phyloP scores from a whole-genome alignment of 2,113 vertebrate genomes.

The Ciconia boyciana region DNA sequence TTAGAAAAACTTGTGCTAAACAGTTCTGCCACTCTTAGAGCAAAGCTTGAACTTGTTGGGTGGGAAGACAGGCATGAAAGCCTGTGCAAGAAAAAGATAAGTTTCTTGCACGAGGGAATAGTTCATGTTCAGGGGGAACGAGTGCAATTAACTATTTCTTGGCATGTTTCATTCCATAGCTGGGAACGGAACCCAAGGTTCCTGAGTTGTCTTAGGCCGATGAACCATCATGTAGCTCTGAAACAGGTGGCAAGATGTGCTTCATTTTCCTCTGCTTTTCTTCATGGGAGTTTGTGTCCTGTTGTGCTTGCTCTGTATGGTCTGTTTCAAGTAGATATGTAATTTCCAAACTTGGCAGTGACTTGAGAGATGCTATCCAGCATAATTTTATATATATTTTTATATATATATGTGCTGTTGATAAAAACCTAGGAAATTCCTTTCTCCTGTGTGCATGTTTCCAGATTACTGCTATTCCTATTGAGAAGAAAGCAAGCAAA shows the following conservation, averaged over 20 bases:
- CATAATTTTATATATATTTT: not conserved
- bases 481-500: not conserved
- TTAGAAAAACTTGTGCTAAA: not conserved
- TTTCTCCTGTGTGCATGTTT: not conserved
- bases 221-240: not conserved
- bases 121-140: not conserved
- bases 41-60: not conserved
- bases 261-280: not conserved
- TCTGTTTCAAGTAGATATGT: not conserved
- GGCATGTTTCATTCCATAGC: not conserved
- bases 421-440: not conserved
- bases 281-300: not conserved
- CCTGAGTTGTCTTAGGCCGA: not conserved
- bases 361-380: not conserved
- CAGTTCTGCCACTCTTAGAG: not conserved
- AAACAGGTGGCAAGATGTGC: not conserved
- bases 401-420: not conserved
- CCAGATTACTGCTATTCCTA: not conserved
- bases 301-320: not conserved
- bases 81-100: not conserved
- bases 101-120: rapidly evolving
- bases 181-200: not conserved
- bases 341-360: not conserved
- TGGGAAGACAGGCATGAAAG: not conserved
- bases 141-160: not conserved